These are phyloP conservation scores for Neelides sp. DNA, from an alignment of 1,140 invertebrate species.

Conservation along the genomic window DNA sequence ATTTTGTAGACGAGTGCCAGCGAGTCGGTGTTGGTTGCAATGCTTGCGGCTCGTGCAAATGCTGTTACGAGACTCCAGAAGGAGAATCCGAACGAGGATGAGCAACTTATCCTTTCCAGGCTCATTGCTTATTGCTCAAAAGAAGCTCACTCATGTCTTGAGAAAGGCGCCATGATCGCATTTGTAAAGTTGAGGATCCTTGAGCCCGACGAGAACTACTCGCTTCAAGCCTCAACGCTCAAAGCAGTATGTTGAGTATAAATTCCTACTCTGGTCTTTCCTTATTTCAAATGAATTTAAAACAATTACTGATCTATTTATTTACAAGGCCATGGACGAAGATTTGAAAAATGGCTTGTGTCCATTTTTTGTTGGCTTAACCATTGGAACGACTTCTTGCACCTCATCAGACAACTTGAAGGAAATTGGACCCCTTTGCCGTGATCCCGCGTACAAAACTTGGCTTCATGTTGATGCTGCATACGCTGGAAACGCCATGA, in stretches of 20 bases:
- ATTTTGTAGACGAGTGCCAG: constrained; percentile 79
- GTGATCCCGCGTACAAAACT: constrained; percentile 61
- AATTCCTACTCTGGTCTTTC: not conserved
- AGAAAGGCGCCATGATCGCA: constrained; percentile 97
- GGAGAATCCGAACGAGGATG: constrained; percentile 77
- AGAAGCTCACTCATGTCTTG: constrained; percentile 96
- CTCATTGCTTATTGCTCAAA: constrained; percentile 75
- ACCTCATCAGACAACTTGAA: constrained; percentile 82
- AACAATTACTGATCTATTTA: not conserved
- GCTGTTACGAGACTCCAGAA: constrained; percentile 80
- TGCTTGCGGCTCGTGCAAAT: constrained; percentile 86
- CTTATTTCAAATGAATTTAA: not conserved
- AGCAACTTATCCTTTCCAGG: constrained; percentile 82
- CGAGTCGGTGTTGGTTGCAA: constrained; percentile 86
- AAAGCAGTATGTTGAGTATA: constrained; percentile 47
- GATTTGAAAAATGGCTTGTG: constrained; percentile 78
- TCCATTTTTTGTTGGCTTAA: constrained; percentile 87
- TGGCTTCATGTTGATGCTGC: constrained; percentile 78
- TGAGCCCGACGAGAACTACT: constrained; percentile 85
- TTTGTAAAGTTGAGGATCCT: constrained; percentile 93
- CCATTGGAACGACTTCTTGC: constrained; percentile 81
- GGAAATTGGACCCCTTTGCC: constrained; percentile 77
- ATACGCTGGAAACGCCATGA: constrained; percentile 84
- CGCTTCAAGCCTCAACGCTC: constrained; percentile 73
- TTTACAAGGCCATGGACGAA: constrained; percentile 67